Percentiles rank a stretch among this genome's conserved stretches.
Evolutionary conservation across 2,113 vertebrate genomes (phyloP).

Genomic region (Paraplagusia blochii): DNA sequence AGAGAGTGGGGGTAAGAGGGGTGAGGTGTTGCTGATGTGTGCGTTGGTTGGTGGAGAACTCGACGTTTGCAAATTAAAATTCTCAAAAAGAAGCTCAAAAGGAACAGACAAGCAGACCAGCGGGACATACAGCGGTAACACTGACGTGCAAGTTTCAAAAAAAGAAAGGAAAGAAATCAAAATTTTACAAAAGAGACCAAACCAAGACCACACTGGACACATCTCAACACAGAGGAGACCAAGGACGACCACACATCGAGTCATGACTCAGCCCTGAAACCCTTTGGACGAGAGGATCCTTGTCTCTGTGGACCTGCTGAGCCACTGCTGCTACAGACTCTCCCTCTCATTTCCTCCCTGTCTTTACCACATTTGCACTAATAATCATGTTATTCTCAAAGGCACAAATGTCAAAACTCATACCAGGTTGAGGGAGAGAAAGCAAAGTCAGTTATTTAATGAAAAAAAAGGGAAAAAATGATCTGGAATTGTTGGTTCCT

Average conservation of each 20-base stretch:
- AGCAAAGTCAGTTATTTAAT: conserved; percentile 47
- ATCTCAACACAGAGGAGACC: conserved; percentile 71
- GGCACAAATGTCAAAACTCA: conserved; percentile 21
- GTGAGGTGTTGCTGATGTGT: conserved; percentile 4
- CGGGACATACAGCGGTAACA: conserved; percentile 73
- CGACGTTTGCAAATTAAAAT: conserved; percentile 52
- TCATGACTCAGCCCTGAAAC: conserved; percentile 77
- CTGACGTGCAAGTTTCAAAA: conserved; percentile 68
- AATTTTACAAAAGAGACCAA: conserved; percentile 53
- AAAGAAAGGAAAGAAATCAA: conserved; percentile 13
- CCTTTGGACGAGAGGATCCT: conserved; percentile 51
- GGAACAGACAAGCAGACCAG: conserved; percentile 79
- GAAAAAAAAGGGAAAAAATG: conserved; percentile 21
- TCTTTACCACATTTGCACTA: conserved; percentile 48
- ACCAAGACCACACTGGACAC: conserved; percentile 72
- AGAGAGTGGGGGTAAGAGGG: conserved; percentile 44
- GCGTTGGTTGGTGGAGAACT: neutral
- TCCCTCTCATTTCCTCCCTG: conserved; percentile 29
- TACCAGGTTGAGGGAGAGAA: conserved; percentile 48
- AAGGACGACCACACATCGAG: conserved; percentile 72
- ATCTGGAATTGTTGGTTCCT: conserved; percentile 25
- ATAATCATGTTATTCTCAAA: conserved; percentile 24
- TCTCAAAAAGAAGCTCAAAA: conserved; percentile 66
- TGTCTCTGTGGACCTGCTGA: conserved; percentile 60
- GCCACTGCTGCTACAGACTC: conserved; percentile 50